Evolutionary conservation across 2,888 invertebrate genomes (phyloP), one percentile per base, ranked within the genome.

Genomic region (Plutella xylostella): DNA sequence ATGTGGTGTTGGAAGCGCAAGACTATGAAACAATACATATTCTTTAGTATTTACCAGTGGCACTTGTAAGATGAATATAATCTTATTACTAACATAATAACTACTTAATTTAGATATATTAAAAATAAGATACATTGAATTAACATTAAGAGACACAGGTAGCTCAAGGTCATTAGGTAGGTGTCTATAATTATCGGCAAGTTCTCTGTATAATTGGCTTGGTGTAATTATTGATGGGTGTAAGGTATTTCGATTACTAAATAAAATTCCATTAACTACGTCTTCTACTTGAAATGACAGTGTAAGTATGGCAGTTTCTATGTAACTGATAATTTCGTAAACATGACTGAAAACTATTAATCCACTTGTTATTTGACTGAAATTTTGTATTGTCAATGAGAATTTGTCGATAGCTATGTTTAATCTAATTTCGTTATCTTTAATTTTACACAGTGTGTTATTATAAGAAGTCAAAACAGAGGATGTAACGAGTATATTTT

Each of bases 211-310:
- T 11, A 58, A 21, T 18, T 54, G 49, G 9, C n/a, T 41, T 0
- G 54, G 58, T 2, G 54, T 44, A 35, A 57, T 37, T n/a, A 57
- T 41, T 1, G 53, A 30, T 7, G 58, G 58, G 25, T 57, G 53
- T 6, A 58, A 28, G 5, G 45, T 48, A 37, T 55, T 52, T 28
- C 41, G 19, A 15, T 37, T 55, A 44, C 51, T 51, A 43, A 15
- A 52, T 52, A n/a, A n/a, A n/a, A n/a, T n/a, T n/a, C n/a, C n/a
- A n/a, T n/a, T n/a, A n/a, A n/a, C n/a, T n/a, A n/a, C n/a, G n/a
- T n/a, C n/a, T n/a, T n/a, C n/a, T n/a, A n/a, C n/a, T n/a, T n/a
- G n/a, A n/a, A n/a, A n/a, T 0, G 53, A 53, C 22, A 53, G 17
- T 1, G 48, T 45, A 12, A 53, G 37, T 7, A 55, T 15, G 9